Percentiles rank a stretch among this genome's conserved stretches.
phyloP scores from a whole-genome alignment of 2,113 vertebrate species.

The Heptranchias perlo region DNA sequence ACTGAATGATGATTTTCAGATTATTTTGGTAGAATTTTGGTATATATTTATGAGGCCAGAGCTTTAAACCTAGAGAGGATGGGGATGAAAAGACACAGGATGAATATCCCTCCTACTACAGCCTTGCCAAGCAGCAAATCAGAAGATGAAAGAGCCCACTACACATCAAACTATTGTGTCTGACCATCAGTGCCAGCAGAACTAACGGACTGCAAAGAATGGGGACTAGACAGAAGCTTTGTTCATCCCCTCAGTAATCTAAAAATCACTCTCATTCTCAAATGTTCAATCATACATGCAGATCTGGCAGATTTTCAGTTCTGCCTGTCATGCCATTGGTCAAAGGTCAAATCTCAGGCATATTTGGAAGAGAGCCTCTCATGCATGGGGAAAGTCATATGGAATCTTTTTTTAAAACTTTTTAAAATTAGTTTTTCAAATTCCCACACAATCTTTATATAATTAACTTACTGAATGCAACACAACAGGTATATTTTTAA shows the following conservation, averaged over 20 bases:
- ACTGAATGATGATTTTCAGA: background rate
- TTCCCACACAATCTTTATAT: background rate
- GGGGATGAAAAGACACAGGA: background rate
- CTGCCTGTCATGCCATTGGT: background rate
- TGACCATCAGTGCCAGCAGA: background rate
- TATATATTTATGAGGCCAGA: background rate
- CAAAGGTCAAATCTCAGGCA: background rate
- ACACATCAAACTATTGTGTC: background rate
- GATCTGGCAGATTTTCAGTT: background rate
- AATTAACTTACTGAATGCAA: background rate
- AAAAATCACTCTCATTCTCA: conserved; percentile 23
- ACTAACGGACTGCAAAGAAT: conserved; percentile 2
- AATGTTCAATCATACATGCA: background rate
- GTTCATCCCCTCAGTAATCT: background rate
- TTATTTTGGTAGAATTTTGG: background rate
- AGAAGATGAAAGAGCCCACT: background rate
- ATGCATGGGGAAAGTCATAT: too few species aligned
- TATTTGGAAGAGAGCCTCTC: background rate
- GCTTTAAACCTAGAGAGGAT: background rate
- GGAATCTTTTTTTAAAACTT: background rate
- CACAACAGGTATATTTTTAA: background rate
- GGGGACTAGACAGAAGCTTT: background rate
- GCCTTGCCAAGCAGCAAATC: background rate
- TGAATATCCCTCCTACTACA: background rate
- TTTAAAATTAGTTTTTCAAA: conserved; percentile 1